Evolutionary conservation across 2,888 invertebrate genomes (phyloP).

Genomic region (Agriotes lineatus): DNA sequence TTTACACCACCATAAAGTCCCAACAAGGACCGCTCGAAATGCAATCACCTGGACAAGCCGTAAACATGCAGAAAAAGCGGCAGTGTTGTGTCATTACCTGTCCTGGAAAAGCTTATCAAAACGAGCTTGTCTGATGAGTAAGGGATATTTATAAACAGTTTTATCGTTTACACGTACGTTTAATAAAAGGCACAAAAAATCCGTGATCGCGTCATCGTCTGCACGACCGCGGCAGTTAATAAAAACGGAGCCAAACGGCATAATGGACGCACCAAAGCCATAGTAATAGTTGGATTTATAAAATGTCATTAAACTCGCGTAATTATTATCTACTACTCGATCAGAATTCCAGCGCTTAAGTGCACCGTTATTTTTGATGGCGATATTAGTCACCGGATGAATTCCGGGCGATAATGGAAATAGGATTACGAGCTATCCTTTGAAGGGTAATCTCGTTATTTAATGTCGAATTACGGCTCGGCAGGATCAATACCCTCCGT

Average conservation of each 20-base stretch:
- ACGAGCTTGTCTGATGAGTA: constrained; percentile 11
- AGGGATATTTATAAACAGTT: constrained; percentile 21
- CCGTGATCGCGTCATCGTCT: constrained; percentile 17
- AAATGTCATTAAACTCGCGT: constrained; percentile 16
- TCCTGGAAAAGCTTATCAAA: constrained; percentile 14
- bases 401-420: constrained; percentile 9
- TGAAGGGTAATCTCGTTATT: constrained; percentile 17
- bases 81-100: constrained; percentile 4
- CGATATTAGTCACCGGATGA: background rate
- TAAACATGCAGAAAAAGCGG: too few species aligned
- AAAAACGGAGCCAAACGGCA: background rate
- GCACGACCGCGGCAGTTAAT: constrained; percentile 4
- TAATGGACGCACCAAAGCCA: background rate
- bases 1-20: too few species aligned
- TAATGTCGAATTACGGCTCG: background rate
- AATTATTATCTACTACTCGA: constrained; percentile 8
- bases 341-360: background rate
- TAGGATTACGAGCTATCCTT: constrained; percentile 18
- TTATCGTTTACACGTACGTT: constrained; percentile 18
- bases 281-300: constrained; percentile 3
- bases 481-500: constrained; percentile 15
- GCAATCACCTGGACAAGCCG: too few species aligned
- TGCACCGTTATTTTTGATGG: constrained; percentile 12
- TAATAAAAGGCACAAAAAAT: constrained; percentile 20
- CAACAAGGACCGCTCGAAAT: too few species aligned